Evolutionary conservation across 2,797 vertebrate genomes (phyloP), one percentile per base, ranked within the genome.

Genomic region (Eremophila alpestris): DNA sequence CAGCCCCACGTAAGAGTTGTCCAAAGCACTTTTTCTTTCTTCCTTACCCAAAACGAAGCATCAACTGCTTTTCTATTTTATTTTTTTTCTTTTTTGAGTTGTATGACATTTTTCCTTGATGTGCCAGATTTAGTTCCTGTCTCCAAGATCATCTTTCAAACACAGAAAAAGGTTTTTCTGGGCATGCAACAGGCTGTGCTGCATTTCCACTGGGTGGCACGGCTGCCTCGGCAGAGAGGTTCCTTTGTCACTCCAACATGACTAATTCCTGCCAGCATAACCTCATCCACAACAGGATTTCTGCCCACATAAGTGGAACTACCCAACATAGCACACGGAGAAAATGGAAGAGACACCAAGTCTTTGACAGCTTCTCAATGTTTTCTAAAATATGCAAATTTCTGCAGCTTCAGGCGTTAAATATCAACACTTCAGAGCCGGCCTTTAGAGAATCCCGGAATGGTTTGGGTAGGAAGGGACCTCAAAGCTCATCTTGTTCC

Each of bases 161-260:
- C 18, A 11, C 67, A 55, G 54, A 48, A 74, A 69, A 90, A 62
- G 1, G 24, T 80, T 65, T 65, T 58, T 40, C 34, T 34, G 67
- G 80, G 54, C 7, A 58, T 13, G 73, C 90, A 88, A 85, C 79
- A 85, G 77, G 81, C 81, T 55, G 59, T 40, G 83, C 78, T 92
- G 74, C 83, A 24, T 92, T 82, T 91, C 96, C 95, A 93, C 96
- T 67, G 95, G 92, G 96, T 94, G 96, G 95, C 96, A 96, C 12
- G 38, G 74, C 87, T 79, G 89, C 62, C 62, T n/a, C 94, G 62
- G 92, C 82, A 70, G 74, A 67, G 91, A 94, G 89, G 83, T 49
- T 87, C 94, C 73, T 95, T 74, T 96, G 96, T 96, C 87, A 80
- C 95, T 77, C 32, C 16, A 77, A 82, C 84, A 77, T 95, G 95